Conservation (phyloP, 2,888 invertebrate genomes). For the Xestia ashworthii region DNA sequence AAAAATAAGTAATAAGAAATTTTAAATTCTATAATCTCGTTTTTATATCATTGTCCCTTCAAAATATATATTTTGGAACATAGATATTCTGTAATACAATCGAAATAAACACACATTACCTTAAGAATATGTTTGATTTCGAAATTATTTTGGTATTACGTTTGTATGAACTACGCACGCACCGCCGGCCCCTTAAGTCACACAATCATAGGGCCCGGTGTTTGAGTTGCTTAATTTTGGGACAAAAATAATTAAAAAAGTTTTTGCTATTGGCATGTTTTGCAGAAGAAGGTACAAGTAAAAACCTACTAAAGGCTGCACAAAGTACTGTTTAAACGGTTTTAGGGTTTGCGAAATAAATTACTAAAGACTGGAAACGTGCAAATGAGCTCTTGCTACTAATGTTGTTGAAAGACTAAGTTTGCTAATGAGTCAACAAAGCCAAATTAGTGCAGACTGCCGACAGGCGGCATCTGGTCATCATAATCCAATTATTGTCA, state of each 20-base stretch:
- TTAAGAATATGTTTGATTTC: too few species aligned
- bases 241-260: not conserved
- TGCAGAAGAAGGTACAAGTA: not conserved
- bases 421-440: conserved; percentile 40
- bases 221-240: not conserved
- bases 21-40: too few species aligned
- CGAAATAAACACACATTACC: too few species aligned
- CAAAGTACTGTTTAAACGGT: not conserved
- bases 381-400: conserved; percentile 7
- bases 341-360: not conserved
- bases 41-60: too few species aligned
- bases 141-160: too few species aligned
- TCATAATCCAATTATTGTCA: conserved; percentile 48
- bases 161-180: too few species aligned
- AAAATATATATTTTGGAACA: too few species aligned
- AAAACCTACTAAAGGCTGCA: not conserved
- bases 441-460: conserved; percentile 33
- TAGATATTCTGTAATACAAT: too few species aligned
- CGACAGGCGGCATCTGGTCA: conserved; percentile 40
- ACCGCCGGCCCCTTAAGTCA: too few species aligned
- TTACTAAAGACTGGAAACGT: conserved; percentile 1
- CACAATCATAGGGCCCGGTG: not conserved
- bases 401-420: conserved; percentile 30
- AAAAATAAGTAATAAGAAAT: too few species aligned
- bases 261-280: not conserved